Percentiles rank a stretch among this genome's conserved stretches.
Evolutionary conservation across 2,797 vertebrate genomes (phyloP).

Genomic region (Centroberyx gerrardi): DNA sequence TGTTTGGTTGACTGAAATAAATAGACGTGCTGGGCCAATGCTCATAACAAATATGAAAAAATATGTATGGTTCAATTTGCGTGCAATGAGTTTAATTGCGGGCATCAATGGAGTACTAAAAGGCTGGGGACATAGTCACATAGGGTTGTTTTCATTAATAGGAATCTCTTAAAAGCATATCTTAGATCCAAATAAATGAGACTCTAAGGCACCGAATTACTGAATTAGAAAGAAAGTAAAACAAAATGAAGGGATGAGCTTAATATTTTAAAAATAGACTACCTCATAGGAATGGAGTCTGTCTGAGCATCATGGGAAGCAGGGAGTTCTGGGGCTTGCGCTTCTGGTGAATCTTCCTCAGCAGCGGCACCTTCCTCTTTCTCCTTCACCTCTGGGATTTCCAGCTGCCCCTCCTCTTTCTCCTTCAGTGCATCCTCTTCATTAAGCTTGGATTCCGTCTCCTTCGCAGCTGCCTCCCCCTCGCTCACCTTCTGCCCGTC

Average conservation of each 20-base stretch:
- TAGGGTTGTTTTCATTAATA: not conserved
- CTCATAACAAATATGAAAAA: too few relatives aligned
- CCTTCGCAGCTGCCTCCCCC: constrained; percentile 20
- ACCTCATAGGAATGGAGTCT: constrained; percentile 67
- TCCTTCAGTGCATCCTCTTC: constrained; percentile 43
- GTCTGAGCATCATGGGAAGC: constrained; percentile 32
- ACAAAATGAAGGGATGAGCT: not conserved
- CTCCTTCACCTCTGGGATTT: constrained; percentile 43
- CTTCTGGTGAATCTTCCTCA: constrained; percentile 37
- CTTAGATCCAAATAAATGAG: not conserved
- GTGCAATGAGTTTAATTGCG: too few relatives aligned
- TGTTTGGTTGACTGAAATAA: not conserved
- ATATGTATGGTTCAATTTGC: too few relatives aligned
- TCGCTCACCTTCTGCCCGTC: constrained; percentile 21
- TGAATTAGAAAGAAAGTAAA: not conserved
- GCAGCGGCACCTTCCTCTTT: constrained; percentile 22
- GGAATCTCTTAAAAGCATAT: not conserved
- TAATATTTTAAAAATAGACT: constrained; percentile 20
- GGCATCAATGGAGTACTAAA: too few relatives aligned
- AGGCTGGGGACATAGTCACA: not conserved
- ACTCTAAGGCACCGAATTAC: not conserved
- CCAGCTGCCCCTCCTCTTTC: constrained; percentile 28
- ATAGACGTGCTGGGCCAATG: too few relatives aligned
- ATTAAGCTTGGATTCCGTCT: constrained; percentile 42
- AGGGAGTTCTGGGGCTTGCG: constrained; percentile 20